These are phyloP conservation scores for Fulica atra DNA, from an alignment of 2,113 vertebrate species.

Conservation along the genomic window DNA sequence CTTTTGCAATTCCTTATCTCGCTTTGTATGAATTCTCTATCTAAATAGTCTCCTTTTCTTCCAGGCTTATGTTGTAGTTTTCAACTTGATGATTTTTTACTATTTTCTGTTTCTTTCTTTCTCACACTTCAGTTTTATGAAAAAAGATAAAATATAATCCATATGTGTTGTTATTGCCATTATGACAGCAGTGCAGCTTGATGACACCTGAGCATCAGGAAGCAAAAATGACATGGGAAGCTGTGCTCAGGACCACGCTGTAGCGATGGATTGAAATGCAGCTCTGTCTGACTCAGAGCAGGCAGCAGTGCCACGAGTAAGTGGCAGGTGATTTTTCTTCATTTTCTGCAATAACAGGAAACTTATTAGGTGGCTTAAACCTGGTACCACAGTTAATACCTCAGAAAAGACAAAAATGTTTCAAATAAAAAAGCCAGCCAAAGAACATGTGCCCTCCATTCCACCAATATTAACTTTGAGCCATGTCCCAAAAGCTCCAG, in stretches of 20 bases:
- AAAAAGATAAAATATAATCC: neutral
- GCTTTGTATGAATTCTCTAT: neutral
- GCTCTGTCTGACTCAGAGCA: neutral
- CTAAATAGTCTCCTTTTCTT: neutral
- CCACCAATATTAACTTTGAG: neutral
- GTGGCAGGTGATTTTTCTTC: neutral
- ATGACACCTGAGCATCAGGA: neutral
- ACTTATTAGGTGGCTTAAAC: neutral
- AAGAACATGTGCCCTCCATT: neutral
- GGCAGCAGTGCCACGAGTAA: neutral
- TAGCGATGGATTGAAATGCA: neutral
- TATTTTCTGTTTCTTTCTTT: neutral
- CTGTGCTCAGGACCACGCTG: neutral
- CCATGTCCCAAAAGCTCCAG: slow-evolving; percentile 23
- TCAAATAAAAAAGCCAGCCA: neutral
- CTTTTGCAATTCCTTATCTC: neutral
- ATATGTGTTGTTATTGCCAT: neutral
- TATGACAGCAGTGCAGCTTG: neutral
- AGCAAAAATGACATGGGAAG: neutral
- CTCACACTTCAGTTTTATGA: neutral
- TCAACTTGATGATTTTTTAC: neutral
- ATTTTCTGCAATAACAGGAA: neutral
- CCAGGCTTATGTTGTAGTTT: neutral
- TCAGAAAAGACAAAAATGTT: neutral
- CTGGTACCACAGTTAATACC: neutral